A percentile compares a stretch with the other conserved stretches of the same genome.
Conservation (phyloP, 1,140 invertebrate species). For the Venustaconcha ellipsiformis region DNA sequence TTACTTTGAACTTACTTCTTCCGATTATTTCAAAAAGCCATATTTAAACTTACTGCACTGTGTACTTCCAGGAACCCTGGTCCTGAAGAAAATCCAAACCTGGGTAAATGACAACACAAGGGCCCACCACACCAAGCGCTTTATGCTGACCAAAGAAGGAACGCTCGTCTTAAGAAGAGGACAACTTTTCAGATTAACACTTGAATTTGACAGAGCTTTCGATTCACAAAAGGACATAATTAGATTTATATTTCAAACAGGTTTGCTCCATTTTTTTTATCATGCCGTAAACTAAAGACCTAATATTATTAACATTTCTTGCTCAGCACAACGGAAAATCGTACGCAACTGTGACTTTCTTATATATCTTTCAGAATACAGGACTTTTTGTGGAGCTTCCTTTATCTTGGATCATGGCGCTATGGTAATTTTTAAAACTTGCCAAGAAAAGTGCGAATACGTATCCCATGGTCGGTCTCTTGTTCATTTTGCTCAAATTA, state of each 20-base stretch:
- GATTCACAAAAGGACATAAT: conserved; percentile 70
- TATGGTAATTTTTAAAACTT: too few relatives aligned
- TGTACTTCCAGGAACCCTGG: too few relatives aligned
- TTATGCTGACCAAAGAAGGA: conserved; percentile 13
- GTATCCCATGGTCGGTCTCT: too few relatives aligned
- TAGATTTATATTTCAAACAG: conserved; percentile 30
- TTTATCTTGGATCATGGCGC: too few relatives aligned
- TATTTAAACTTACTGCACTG: too few relatives aligned
- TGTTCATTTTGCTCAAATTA: too few relatives aligned
- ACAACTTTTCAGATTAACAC: conserved; percentile 81
- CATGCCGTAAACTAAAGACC: neutral
- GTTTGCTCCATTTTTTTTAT: conserved; percentile 6
- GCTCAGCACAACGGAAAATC: neutral
- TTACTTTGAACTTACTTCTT: too few relatives aligned
- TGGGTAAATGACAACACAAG: conserved; percentile 29
- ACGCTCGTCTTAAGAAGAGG: conserved; percentile 83
- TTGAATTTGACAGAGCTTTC: conserved; percentile 81
- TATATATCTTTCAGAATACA: too few relatives aligned
- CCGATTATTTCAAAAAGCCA: too few relatives aligned
- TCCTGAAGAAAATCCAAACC: conserved; percentile 12
- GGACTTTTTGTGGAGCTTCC: too few relatives aligned
- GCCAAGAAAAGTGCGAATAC: too few relatives aligned
- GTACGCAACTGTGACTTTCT: neutral
- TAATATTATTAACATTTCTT: neutral
- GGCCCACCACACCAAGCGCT: conserved; percentile 23